phyloP scores from a whole-genome alignment of 2,797 vertebrate species.

The Spinus olivaceus region DNA sequence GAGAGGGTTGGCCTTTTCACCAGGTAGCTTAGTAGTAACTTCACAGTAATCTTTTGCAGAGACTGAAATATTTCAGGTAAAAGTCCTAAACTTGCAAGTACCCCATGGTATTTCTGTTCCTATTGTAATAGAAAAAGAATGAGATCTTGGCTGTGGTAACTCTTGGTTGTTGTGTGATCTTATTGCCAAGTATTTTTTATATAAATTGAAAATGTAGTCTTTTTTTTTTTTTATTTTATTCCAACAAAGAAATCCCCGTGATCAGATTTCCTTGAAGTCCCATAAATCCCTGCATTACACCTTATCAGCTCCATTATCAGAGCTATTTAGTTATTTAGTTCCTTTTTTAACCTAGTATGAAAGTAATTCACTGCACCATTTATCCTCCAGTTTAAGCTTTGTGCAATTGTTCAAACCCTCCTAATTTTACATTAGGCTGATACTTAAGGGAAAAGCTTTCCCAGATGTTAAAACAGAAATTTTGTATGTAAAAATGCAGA shows the following conservation, averaged over 20 bases:
- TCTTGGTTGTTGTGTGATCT: neutral
- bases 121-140: neutral
- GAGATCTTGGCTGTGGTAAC: neutral
- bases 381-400: slow-evolving; percentile 13
- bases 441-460: slow-evolving; percentile 42
- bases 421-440: neutral
- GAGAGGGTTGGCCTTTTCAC: slow-evolving; percentile 4
- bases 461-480: slow-evolving; percentile 2
- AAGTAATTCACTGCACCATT: neutral
- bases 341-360: slow-evolving; percentile 11
- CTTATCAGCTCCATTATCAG: slow-evolving; percentile 33
- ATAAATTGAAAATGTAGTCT: neutral
- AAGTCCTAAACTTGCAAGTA: neutral
- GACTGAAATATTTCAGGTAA: neutral
- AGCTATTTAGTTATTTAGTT: slow-evolving; percentile 42
- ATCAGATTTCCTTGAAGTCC: slow-evolving; percentile 8
- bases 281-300: neutral
- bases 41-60: neutral
- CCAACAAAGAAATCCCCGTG: neutral
- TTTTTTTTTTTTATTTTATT: neutral
- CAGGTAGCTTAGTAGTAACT: neutral
- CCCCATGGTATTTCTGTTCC: neutral
- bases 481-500: neutral
- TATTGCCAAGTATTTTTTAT: neutral
- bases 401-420: neutral